These are phyloP conservation scores for Ceuthmochares aereus DNA, from an alignment of 2,113 vertebrate species.

Conservation along the genomic window DNA sequence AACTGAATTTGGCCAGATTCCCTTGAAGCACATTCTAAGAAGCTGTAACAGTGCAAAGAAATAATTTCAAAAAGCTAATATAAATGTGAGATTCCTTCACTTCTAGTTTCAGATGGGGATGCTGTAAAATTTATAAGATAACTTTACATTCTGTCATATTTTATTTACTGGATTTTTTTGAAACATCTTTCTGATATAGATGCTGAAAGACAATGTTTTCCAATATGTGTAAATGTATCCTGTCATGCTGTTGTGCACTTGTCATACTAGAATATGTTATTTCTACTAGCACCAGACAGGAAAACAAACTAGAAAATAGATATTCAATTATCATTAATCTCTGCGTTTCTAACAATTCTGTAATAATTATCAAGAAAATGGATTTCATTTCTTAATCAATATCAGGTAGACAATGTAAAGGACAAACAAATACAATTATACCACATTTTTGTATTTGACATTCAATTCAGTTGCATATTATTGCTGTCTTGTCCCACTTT, in stretches of 20 bases:
- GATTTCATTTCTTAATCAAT: not conserved
- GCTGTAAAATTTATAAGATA: not conserved
- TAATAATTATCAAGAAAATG: not conserved
- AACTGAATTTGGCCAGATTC: not conserved
- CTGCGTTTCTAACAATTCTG: not conserved
- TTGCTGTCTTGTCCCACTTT: not conserved
- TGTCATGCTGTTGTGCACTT: not conserved
- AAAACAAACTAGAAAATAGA: not conserved
- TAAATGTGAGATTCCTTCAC: not conserved
- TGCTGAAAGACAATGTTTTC: not conserved
- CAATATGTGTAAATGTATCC: not conserved
- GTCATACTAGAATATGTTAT: not conserved
- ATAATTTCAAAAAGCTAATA: not conserved
- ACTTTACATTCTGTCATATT: not conserved
- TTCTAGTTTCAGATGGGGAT: not conserved
- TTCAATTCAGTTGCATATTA: not conserved
- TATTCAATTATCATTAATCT: not conserved
- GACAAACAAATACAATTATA: not conserved
- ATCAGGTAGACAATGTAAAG: not conserved
- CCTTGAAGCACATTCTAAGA: not conserved
- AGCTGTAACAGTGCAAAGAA: not conserved
- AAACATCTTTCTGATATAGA: not conserved
- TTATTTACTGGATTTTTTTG: not conserved
- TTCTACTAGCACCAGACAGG: not conserved
- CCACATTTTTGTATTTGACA: not conserved